A percentile compares a stretch with the other conserved stretches of the same genome.
phyloP scores from a whole-genome alignment of 1,140 invertebrate genomes.

The Sycobia sp. region DNA sequence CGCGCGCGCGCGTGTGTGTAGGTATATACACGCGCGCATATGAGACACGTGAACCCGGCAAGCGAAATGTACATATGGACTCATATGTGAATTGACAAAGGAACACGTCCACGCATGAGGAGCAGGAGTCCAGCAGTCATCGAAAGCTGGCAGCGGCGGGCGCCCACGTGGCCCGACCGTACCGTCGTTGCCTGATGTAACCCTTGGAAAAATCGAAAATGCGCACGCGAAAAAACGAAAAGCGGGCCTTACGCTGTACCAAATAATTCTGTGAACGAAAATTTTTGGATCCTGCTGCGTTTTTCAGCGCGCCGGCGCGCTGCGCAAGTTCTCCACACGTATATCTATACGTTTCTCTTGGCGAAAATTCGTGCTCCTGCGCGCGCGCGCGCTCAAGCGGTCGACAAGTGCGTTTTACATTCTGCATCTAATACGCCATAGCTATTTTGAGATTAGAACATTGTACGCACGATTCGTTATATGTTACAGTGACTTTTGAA shows the following conservation, averaged over 20 bases:
- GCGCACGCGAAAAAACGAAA: conserved; percentile 16
- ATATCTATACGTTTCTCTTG: too few species aligned
- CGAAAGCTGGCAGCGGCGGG: conserved; percentile 40
- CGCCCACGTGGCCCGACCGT: conserved; percentile 8
- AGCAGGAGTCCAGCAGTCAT: conserved; percentile 49
- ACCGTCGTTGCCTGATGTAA: conserved; percentile 33
- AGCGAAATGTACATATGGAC: too few species aligned
- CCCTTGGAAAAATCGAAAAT: conserved; percentile 25
- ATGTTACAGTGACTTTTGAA: too few species aligned
- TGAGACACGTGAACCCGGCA: not conserved
- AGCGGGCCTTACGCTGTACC: too few species aligned
- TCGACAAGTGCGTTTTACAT: not conserved
- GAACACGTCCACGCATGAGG: conserved; percentile 48
- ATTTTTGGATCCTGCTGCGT: not conserved
- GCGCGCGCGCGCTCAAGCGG: not conserved
- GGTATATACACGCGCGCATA: not conserved
- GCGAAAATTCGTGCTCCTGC: not conserved
- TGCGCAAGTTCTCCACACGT: too few species aligned
- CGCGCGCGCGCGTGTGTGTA: not conserved
- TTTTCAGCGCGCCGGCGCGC: too few species aligned
- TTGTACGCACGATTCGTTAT: too few species aligned
- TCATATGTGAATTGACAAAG: conserved; percentile 33
- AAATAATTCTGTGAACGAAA: too few species aligned
- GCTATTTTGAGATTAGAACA: too few species aligned
- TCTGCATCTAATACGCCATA: too few species aligned